These are phyloP conservation scores for Pygoscelis antarcticus DNA, from an alignment of 2,113 vertebrate species.

Conservation along the genomic window DNA sequence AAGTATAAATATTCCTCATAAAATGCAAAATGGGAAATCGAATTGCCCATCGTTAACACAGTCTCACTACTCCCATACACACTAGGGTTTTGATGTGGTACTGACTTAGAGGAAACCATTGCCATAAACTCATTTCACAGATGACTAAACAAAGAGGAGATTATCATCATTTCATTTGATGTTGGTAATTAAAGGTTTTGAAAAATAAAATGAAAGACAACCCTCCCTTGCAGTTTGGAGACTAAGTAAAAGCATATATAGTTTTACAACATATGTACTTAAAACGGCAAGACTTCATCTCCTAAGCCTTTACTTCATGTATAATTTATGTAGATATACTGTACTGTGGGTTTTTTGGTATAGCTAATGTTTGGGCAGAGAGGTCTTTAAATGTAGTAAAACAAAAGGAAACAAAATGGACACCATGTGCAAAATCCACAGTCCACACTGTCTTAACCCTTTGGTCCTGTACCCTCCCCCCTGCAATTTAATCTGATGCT, in stretches of 20 bases:
- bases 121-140: conserved; percentile 17
- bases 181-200: conserved; percentile 46
- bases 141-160: conserved; percentile 52
- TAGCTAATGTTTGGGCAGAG: neutral
- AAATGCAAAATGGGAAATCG: neutral
- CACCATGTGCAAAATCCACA: neutral
- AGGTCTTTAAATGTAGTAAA: neutral
- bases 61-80: neutral
- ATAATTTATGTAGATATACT: conserved; percentile 18
- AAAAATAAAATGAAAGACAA: conserved; percentile 46
- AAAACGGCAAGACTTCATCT: neutral
- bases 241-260: neutral
- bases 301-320: neutral
- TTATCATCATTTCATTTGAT: conserved; percentile 34
- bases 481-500: neutral
- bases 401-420: neutral
- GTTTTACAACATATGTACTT: conserved; percentile 7
- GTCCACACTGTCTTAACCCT: neutral
- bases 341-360: neutral
- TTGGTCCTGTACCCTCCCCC: neutral
- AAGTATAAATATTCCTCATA: neutral
- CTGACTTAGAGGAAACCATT: conserved; percentile 11
- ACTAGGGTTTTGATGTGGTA: conserved; percentile 30
- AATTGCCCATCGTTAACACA: neutral
- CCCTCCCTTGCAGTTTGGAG: neutral